A percentile compares a stretch with the other conserved stretches of the same genome.
Conservation (phyloP, 2,888 invertebrate species). For the Synanthedon tipuliformis region DNA sequence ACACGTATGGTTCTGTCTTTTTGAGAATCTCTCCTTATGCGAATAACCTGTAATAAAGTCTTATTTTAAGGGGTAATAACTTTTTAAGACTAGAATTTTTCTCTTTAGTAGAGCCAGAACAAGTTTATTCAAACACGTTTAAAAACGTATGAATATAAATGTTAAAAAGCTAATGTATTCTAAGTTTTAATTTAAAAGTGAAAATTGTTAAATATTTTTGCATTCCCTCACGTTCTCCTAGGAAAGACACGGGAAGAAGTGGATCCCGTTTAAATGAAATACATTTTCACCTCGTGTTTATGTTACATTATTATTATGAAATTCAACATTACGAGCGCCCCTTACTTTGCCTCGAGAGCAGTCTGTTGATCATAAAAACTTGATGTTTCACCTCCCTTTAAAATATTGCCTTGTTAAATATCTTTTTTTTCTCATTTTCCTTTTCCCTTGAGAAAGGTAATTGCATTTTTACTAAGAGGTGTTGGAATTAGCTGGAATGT, state of each 20-base stretch:
- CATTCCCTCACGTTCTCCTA: not conserved
- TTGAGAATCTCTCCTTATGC: no score
- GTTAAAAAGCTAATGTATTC: not conserved
- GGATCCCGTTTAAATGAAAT: constrained; percentile 4
- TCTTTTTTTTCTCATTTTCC: constrained; percentile 13
- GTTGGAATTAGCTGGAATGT: constrained; percentile 12
- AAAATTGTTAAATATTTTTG: not conserved
- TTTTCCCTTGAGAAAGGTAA: constrained; percentile 12
- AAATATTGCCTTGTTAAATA: constrained; percentile 13
- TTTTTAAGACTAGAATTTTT: no score
- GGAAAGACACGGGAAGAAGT: not conserved
- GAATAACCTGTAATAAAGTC: no score
- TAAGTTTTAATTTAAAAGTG: not conserved
- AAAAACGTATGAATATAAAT: not conserved
- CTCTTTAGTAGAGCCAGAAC: no score
- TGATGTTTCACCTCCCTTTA: constrained; percentile 9
- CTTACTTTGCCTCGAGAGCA: constrained; percentile 18
- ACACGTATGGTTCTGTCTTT: no score
- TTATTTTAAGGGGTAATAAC: no score
- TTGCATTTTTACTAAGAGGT: constrained; percentile 14
- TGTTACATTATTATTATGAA: constrained; percentile 28
- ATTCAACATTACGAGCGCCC: constrained; percentile 23
- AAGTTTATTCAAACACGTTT: no score
- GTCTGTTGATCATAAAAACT: constrained; percentile 16
- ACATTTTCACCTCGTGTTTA: constrained; percentile 24